A percentile compares a stretch with the other conserved stretches of the same genome.
phyloP scores from a whole-genome alignment of 2,113 vertebrate genomes.

The Anoplopoma fimbria region DNA sequence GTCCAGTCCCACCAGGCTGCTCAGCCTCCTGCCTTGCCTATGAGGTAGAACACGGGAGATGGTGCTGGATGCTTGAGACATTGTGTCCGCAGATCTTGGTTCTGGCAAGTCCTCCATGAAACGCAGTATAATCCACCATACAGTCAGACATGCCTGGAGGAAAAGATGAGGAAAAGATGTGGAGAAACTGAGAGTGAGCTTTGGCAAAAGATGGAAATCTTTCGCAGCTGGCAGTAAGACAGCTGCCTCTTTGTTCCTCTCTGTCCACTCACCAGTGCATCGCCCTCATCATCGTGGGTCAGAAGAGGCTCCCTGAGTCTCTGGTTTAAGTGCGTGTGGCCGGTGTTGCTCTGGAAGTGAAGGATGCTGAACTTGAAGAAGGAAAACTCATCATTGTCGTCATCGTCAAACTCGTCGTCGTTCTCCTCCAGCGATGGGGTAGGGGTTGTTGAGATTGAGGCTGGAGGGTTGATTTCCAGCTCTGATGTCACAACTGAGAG shows the following conservation, averaged over 20 bases:
- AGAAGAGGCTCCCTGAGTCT: slow-evolving; percentile 88
- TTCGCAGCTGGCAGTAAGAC: not conserved
- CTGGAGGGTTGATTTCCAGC: not conserved
- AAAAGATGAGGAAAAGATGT: not conserved
- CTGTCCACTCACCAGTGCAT: slow-evolving; percentile 83
- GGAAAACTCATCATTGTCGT: slow-evolving; percentile 83
- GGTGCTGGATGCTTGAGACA: slow-evolving; percentile 47
- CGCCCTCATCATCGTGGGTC: slow-evolving; percentile 90
- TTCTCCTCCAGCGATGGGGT: slow-evolving; percentile 51
- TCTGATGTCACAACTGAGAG: not conserved
- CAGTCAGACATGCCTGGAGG: slow-evolving; percentile 86
- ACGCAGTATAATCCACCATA: slow-evolving; percentile 91
- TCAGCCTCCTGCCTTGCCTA: slow-evolving; percentile 75
- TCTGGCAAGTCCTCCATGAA: slow-evolving; percentile 96
- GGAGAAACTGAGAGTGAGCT: not conserved
- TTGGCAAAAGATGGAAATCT: not conserved
- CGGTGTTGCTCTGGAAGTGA: slow-evolving; percentile 89
- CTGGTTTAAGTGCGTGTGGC: slow-evolving; percentile 83
- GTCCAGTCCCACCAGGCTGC: slow-evolving; percentile 81
- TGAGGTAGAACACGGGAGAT: slow-evolving; percentile 27
- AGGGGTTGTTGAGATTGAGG: not conserved
- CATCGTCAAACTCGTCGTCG: slow-evolving; percentile 86
- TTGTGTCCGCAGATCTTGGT: slow-evolving; percentile 69
- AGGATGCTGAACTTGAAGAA: slow-evolving; percentile 89
- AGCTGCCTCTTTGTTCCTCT: not conserved